These are phyloP conservation scores for Drosophila erecta DNA, from an alignment of 1,140 invertebrate species.

Conservation along the genomic window DNA sequence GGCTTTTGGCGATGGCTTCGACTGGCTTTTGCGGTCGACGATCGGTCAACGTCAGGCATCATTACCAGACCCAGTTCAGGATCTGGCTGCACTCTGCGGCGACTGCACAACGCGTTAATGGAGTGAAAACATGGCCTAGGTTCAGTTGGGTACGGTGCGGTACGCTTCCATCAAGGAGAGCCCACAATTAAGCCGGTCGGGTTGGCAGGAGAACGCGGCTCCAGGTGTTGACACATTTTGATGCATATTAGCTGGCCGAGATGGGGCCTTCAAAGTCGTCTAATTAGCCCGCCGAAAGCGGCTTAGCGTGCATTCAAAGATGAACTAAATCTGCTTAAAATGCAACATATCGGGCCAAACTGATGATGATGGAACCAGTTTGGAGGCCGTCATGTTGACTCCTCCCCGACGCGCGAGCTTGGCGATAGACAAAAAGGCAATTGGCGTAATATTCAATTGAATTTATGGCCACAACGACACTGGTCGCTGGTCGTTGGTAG, in stretches of 20 bases:
- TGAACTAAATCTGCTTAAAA: slow-evolving; percentile 70
- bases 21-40: slow-evolving; percentile 75
- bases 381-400: slow-evolving; percentile 39
- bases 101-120: slow-evolving; percentile 62
- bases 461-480: slow-evolving; percentile 84
- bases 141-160: slow-evolving; percentile 4
- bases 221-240: slow-evolving; percentile 82
- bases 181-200: slow-evolving; percentile 72
- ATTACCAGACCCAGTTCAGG: slow-evolving; percentile 59
- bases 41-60: slow-evolving; percentile 80
- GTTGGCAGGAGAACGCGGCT: slow-evolving; percentile 16
- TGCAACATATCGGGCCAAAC: slow-evolving; percentile 16
- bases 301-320: slow-evolving; percentile 66
- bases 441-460: slow-evolving; percentile 84
- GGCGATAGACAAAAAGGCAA: slow-evolving; percentile 81
- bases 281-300: slow-evolving; percentile 78
- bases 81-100: slow-evolving; percentile 11
- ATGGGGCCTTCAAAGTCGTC: slow-evolving; percentile 65
- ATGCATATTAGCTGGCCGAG: slow-evolving; percentile 69
- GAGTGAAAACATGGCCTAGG: slow-evolving; percentile 66
- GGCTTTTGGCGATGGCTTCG: slow-evolving; percentile 8
- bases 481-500: slow-evolving; percentile 29
- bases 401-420: slow-evolving; percentile 60
- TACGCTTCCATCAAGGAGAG: slow-evolving; percentile 47
- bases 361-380: slow-evolving; percentile 53